Evolutionary conservation across 2,888 invertebrate genomes (phyloP).

Genomic region (Hermaeophaga mercurialis): DNA sequence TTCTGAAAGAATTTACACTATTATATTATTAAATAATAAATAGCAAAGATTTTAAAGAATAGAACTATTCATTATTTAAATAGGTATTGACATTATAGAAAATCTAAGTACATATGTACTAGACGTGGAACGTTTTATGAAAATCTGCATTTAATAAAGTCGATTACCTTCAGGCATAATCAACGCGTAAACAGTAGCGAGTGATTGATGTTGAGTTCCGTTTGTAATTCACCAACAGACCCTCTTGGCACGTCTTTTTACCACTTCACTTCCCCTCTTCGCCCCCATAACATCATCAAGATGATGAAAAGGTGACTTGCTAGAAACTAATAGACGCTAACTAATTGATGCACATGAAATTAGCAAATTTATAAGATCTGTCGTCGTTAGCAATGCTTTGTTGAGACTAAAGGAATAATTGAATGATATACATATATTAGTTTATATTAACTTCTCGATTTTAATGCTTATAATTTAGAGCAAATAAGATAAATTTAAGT

Average conservation of each 20-base stretch:
- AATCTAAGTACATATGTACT: no score
- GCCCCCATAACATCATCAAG: constrained; percentile 17
- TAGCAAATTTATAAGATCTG: neutral
- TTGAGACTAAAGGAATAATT: no score
- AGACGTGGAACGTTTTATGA: no score
- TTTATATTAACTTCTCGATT: no score
- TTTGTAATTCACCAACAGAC: constrained; percentile 45
- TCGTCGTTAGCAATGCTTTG: neutral
- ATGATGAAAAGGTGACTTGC: constrained; percentile 30
- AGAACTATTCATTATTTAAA: no score
- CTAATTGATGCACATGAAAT: constrained; percentile 13
- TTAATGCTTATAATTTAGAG: no score
- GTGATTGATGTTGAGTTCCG: constrained; percentile 46
- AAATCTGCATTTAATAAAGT: neutral
- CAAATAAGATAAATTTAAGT: no score
- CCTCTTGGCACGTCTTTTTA: constrained; percentile 46
- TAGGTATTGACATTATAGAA: no score
- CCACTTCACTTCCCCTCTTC: constrained; percentile 3
- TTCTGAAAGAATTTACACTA: no score
- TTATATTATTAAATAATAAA: no score
- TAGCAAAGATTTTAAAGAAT: no score
- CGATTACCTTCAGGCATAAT: constrained; percentile 15
- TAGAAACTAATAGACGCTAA: constrained; percentile 20
- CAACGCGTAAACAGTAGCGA: constrained; percentile 35
- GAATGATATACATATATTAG: no score